phyloP scores from a whole-genome alignment of 2,888 invertebrate genomes.

The Geophilus truncorum region DNA sequence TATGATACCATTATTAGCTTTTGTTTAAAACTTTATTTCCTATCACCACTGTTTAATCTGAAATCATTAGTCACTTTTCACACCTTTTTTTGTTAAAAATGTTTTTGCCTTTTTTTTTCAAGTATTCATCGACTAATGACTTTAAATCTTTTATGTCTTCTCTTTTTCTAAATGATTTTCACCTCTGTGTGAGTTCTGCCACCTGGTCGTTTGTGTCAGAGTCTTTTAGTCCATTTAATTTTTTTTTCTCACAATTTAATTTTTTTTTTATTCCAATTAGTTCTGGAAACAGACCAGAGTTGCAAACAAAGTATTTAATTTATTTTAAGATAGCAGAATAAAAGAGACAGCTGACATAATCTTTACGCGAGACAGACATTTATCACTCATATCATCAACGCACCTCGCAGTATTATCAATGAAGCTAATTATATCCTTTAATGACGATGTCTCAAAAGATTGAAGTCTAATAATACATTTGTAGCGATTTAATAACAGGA shows the following conservation, averaged over 20 bases:
- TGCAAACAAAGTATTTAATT: too few relatives aligned
- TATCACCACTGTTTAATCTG: background rate
- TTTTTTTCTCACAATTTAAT: background rate
- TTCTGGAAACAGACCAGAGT: background rate
- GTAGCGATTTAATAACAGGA: conserved; percentile 11
- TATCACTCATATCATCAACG: background rate
- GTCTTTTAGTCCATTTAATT: background rate
- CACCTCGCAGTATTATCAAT: background rate
- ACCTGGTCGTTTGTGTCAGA: background rate
- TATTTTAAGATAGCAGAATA: too few relatives aligned
- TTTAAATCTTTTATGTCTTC: background rate
- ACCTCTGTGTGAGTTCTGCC: background rate
- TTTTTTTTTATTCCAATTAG: background rate
- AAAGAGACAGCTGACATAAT: too few relatives aligned
- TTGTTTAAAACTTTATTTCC: background rate
- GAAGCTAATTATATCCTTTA: conserved; percentile 1
- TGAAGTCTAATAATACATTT: conserved; percentile 15
- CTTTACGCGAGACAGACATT: background rate
- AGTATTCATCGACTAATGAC: background rate
- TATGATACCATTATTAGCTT: background rate
- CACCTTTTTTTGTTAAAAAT: background rate
- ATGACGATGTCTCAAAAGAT: conserved; percentile 3
- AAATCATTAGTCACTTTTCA: background rate
- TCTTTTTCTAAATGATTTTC: background rate
- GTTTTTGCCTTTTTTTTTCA: background rate